Evolutionary conservation across 2,888 invertebrate genomes (phyloP).

Genomic region (Pristionchus maxplancki): DNA sequence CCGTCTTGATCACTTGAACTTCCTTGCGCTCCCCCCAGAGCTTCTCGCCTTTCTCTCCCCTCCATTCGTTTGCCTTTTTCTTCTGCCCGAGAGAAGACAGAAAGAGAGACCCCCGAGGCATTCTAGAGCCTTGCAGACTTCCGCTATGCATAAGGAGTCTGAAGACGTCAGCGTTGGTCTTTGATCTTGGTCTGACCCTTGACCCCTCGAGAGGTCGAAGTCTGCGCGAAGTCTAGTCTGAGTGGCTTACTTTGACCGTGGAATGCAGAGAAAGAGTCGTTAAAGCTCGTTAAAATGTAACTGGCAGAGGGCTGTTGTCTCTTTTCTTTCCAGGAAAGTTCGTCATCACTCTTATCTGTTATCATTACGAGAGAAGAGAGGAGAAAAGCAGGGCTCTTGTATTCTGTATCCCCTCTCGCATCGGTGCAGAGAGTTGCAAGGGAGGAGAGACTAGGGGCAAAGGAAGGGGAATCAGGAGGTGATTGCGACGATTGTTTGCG

Average conservation of each 20-base stretch:
- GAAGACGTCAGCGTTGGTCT: neutral
- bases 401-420: conserved; percentile 15
- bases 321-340: neutral
- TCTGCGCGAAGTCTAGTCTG: neutral
- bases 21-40: neutral
- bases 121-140: conserved; percentile 37
- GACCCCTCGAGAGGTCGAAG: neutral
- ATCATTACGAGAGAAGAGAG: conserved; percentile 16
- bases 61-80: neutral
- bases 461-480: conserved; percentile 30
- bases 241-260: neutral
- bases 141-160: conserved; percentile 10
- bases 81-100: neutral
- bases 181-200: neutral
- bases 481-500: conserved; percentile 20
- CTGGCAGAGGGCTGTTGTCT: conserved; percentile 4
- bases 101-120: conserved; percentile 9
- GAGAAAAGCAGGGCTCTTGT: conserved; percentile 43
- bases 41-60: neutral
- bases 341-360: conserved; percentile 35
- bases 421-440: conserved; percentile 27
- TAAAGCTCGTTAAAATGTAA: conserved; percentile 9
- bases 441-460: neutral
- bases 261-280: no score
- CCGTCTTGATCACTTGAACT: conserved; percentile 32